Evolutionary conservation across 1,140 invertebrate species (phyloP).

Genomic region (Andrena cerasifolii): DNA sequence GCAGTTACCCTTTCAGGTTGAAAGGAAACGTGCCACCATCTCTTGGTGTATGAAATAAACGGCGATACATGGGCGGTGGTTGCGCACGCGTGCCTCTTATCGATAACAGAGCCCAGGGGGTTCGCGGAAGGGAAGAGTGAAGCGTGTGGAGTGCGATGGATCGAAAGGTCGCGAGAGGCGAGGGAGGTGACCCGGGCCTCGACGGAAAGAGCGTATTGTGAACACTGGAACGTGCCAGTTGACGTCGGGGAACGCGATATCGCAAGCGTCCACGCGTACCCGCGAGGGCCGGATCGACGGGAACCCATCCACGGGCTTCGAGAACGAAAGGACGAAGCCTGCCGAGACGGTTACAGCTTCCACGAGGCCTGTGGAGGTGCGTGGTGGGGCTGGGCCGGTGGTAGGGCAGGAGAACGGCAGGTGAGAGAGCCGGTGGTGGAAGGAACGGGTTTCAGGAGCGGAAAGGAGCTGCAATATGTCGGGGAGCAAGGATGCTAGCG

Average conservation of each 20-base stretch:
- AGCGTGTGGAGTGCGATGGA: not conserved
- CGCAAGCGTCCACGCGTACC: slow-evolving; percentile 14
- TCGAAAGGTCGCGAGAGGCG: slow-evolving; percentile 9
- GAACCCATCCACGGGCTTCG: not conserved
- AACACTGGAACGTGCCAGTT: not conserved
- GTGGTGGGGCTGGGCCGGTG: slow-evolving; percentile 10
- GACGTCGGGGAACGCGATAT: not conserved
- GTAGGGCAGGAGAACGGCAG: not conserved
- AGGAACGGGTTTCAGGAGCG: not conserved
- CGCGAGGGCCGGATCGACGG: not conserved
- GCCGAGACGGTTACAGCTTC: not conserved
- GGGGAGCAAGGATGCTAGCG: not conserved
- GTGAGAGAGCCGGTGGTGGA: not conserved
- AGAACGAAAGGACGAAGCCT: not conserved
- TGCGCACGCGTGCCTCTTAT: slow-evolving; percentile 43
- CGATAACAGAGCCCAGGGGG: slow-evolving; percentile 22
- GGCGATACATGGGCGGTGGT: not conserved
- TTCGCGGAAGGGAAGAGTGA: slow-evolving; percentile 29
- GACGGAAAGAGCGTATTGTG: not conserved
- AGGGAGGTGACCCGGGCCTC: not conserved
- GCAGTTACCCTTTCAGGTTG: not conserved
- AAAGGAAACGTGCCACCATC: slow-evolving; percentile 48
- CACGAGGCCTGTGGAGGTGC: not conserved
- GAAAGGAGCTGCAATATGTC: slow-evolving; percentile 22
- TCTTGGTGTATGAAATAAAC: slow-evolving; percentile 51